Percentiles rank a stretch among this genome's conserved stretches.
These are phyloP conservation scores for Otolemur crassicaudatus DNA, from an alignment of 2,797 vertebrate genomes.

Conservation along the genomic window DNA sequence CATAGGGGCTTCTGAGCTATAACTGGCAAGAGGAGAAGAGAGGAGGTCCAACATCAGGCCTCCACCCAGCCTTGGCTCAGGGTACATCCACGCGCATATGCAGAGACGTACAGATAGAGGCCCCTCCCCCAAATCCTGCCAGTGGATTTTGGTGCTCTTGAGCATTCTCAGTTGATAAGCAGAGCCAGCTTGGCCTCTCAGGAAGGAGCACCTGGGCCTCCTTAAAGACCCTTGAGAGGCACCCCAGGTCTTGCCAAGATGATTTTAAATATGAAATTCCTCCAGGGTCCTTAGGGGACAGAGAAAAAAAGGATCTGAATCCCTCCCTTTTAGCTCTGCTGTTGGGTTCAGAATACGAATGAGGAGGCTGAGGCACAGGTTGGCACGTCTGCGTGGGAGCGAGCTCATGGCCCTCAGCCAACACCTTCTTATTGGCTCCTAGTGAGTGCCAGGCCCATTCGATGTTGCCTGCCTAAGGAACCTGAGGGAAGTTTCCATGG, in stretches of 20 bases:
- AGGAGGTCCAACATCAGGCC: rapidly evolving
- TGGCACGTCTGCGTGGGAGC: neutral
- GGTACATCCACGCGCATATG: rapidly evolving
- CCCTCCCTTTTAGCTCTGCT: neutral
- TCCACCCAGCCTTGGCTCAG: neutral
- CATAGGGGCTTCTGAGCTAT: neutral
- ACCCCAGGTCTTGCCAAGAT: neutral
- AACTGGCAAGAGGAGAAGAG: rapidly evolving
- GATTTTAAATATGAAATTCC: neutral
- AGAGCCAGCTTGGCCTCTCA: neutral
- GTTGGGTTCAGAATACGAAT: neutral
- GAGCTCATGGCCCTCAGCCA: neutral
- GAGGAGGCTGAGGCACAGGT: neutral
- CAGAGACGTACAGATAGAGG: too few species aligned
- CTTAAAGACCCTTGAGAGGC: neutral
- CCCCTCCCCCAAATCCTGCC: neutral
- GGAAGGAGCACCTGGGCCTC: neutral
- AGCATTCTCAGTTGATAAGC: neutral
- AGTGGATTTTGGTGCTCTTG: rapidly evolving
- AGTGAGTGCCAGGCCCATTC: neutral
- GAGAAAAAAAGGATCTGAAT: neutral
- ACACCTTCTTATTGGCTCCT: neutral
- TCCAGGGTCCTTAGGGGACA: neutral
- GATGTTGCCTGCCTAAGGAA: neutral
- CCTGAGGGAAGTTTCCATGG: constrained; percentile 66